Evolutionary conservation across 2,888 invertebrate species (phyloP).

Genomic region (Ephialtes manifestator): DNA sequence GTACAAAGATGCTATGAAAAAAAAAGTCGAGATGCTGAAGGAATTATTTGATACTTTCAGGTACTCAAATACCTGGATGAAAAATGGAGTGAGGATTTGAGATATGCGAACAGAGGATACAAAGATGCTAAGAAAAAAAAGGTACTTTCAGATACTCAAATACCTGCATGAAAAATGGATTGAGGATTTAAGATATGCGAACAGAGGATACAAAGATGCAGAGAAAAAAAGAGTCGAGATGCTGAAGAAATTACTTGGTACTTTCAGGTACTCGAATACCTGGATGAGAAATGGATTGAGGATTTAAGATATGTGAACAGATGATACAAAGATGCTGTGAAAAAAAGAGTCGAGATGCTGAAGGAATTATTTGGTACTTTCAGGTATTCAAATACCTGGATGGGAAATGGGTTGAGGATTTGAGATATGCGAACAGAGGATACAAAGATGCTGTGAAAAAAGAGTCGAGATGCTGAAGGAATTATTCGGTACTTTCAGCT

Average conservation of each 20-base stretch:
- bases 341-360: too few species aligned
- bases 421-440: too few species aligned
- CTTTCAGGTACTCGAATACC: not conserved
- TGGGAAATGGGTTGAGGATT: too few species aligned
- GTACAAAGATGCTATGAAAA: conserved; percentile 31
- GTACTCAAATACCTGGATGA: too few species aligned
- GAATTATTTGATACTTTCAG: too few species aligned
- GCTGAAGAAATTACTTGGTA: not conserved
- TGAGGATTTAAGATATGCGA: not conserved
- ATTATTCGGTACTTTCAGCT: not conserved
- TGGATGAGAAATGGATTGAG: not conserved
- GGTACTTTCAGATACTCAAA: not conserved
- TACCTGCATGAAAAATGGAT: not conserved
- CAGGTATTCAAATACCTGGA: too few species aligned
- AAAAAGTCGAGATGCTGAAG: too few species aligned
- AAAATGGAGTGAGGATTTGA: too few species aligned
- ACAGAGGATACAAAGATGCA: not conserved
- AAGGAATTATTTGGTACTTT: too few species aligned
- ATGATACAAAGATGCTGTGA: conserved; percentile 34
- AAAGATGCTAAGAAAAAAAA: not conserved
- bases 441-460: not conserved
- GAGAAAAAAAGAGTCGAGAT: not conserved
- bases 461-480: not conserved
- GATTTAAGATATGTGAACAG: too few species aligned
- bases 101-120: not conserved